phyloP scores from a whole-genome alignment of 2,888 invertebrate genomes.

The Macropis europaea region DNA sequence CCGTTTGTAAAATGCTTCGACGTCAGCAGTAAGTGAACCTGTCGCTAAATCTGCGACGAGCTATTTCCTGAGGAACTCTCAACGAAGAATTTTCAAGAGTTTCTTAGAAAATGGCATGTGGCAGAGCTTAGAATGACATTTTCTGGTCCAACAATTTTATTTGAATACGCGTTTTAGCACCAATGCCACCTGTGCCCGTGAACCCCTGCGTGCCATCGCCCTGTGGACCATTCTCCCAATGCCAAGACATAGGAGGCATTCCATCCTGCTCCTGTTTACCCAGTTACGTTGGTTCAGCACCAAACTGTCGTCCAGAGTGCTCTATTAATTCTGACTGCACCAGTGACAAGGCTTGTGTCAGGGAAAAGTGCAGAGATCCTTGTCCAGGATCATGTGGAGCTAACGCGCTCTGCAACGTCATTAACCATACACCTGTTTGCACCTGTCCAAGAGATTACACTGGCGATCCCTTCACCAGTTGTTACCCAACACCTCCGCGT shows the following conservation, averaged over 20 bases:
- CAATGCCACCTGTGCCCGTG: constrained; percentile 82
- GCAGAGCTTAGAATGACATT: background rate
- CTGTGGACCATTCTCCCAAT: constrained; percentile 87
- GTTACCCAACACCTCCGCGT: constrained; percentile 75
- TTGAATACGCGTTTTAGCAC: constrained; percentile 18
- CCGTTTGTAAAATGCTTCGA: constrained; percentile 79
- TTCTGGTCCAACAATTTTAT: background rate
- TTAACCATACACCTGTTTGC: constrained; percentile 81
- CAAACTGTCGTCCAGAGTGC: constrained; percentile 79
- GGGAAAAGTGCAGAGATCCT: constrained; percentile 80
- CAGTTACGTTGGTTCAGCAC: constrained; percentile 79
- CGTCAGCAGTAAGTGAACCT: constrained; percentile 66
- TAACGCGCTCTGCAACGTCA: constrained; percentile 80
- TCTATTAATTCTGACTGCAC: constrained; percentile 80
- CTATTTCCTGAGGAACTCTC: no score
- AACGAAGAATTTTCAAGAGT: no score
- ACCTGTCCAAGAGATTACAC: constrained; percentile 80
- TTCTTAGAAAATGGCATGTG: no score
- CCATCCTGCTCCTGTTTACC: constrained; percentile 80
- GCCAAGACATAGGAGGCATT: constrained; percentile 82
- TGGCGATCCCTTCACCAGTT: constrained; percentile 80
- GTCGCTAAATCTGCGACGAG: no score
- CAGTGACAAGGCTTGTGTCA: constrained; percentile 80
- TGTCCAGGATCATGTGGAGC: constrained; percentile 80
- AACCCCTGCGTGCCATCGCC: constrained; percentile 87